A percentile compares a stretch with the other conserved stretches of the same genome.
Conservation (phyloP, 2,888 invertebrate genomes). For the Xestia xanthographa region DNA sequence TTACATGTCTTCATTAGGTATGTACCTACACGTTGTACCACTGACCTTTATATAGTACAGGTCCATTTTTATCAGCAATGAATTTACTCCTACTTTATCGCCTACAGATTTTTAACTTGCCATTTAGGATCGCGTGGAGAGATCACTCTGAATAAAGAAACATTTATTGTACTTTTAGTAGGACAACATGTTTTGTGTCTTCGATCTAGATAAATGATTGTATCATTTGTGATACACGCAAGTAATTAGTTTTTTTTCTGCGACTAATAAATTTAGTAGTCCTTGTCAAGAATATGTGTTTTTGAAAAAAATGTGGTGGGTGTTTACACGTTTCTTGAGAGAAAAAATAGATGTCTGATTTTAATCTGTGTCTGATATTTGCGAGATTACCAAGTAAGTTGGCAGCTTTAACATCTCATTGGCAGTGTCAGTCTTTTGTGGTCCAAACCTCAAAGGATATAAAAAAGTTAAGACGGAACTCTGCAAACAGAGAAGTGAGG, state of each 20-base stretch:
- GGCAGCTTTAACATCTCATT: not conserved
- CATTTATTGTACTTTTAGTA: conserved; percentile 48
- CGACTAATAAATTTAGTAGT: conserved; percentile 13
- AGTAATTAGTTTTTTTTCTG: conserved; percentile 52
- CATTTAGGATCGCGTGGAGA: conserved; percentile 60
- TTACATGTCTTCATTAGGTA: too few species aligned
- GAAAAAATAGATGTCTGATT: not conserved
- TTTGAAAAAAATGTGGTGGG: conserved; percentile 18
- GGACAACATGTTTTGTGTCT: conserved; percentile 51
- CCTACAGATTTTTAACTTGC: conserved; percentile 59
- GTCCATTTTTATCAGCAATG: conserved; percentile 46
- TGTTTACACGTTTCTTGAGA: not conserved
- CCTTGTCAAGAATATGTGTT: conserved; percentile 15
- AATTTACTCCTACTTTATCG: conserved; percentile 63
- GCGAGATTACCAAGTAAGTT: not conserved
- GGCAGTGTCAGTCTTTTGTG: not conserved
- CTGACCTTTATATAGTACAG: conserved; percentile 33
- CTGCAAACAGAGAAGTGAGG: too few species aligned
- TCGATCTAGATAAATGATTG: conserved; percentile 56
- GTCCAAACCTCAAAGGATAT: too few species aligned
- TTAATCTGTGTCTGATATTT: not conserved
- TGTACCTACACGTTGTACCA: too few species aligned
- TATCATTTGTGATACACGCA: conserved; percentile 66
- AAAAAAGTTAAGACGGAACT: too few species aligned
- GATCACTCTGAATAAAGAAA: conserved; percentile 49